Conservation (phyloP, 23 tunicate species). For the Styela clava region DNA sequence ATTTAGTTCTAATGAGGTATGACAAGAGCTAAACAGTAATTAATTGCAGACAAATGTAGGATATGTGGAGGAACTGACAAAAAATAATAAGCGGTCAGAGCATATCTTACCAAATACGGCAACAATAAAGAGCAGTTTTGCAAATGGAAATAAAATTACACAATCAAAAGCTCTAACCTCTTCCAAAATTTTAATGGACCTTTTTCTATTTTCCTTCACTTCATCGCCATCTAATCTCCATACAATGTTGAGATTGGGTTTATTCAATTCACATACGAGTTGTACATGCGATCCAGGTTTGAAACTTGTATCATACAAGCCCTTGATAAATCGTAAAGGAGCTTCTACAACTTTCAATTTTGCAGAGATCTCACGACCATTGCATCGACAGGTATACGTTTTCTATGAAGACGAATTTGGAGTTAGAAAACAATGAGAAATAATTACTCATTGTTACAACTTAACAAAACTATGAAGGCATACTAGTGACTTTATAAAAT, state of each 20-base stretch:
- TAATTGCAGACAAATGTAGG: too few species aligned
- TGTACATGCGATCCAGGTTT: slow-evolving; percentile 59
- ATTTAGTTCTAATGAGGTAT: too few species aligned
- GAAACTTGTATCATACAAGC: slow-evolving; percentile 64
- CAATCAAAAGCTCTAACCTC: too few species aligned
- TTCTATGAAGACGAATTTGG: slow-evolving; percentile 23
- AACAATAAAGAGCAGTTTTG: too few species aligned
- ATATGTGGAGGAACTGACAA: too few species aligned
- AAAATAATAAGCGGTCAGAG: too few species aligned
- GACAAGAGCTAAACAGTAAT: too few species aligned
- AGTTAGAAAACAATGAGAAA: background rate
- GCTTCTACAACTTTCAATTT: slow-evolving; percentile 66
- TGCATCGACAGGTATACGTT: slow-evolving; percentile 62
- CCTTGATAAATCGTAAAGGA: slow-evolving; percentile 51
- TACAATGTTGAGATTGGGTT: slow-evolving; percentile 47
- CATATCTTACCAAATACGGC: too few species aligned
- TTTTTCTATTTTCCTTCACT: slow-evolving; percentile 63
- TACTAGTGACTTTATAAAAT: background rate
- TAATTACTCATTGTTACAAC: background rate
- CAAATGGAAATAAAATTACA: too few species aligned
- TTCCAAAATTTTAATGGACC: slow-evolving; percentile 36
- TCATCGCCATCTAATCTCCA: slow-evolving; percentile 72
- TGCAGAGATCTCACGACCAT: slow-evolving; percentile 43
- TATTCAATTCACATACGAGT: slow-evolving; percentile 67
- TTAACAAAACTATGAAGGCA: too few species aligned